Base-by-base conservation (phyloP, 2,113 vertebrate species). In the Melanerpes formicivorus region DNA sequence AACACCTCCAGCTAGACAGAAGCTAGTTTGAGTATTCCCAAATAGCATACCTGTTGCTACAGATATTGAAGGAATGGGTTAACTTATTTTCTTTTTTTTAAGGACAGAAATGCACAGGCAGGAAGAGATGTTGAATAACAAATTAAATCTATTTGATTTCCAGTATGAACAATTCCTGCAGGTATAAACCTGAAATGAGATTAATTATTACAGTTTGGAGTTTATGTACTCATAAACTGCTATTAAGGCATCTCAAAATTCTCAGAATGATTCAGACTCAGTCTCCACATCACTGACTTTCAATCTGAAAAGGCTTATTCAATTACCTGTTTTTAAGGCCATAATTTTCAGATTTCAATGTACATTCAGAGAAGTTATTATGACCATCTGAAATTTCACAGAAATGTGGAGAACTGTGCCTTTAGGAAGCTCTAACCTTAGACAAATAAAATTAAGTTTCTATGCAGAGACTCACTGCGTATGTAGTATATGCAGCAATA, bases 111-210 rank as follows among this genome's bases (percentile, higher is more conserved):
- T 37, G 17, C 27, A 42, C 16, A 55, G 27, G 46, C n/a, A 63
- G 66, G 40, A 79, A 82, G 18, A 85, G 23, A 44, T 64, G 32
- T 73, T 91, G 64, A 93, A 30, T 50, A 86, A 81, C 26, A 70
- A 4, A 76, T 60, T 90, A 80, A 85, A 85, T 72, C 65, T 72
- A 14, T 82, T 89, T 95, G 60, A 84, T 89, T 95, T 95, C 76
- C 48, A 63, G 37, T 91, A 71, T 40, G 16, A 87, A 90, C 60
- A 83, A 78, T 80, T 94, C 82, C 82, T 80, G 18, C 46, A 95
- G 85, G 72, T 76, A 70, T 82, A 91, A 92, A 77, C 67, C 56
- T 91, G 80, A 71, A 85, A 85, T 88, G 52, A 95, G 64, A 91
- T 88, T 92, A 93, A 89, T 62, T 85, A 87, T 92, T 64, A 83